These are phyloP conservation scores for Heliornis fulica DNA, from an alignment of 2,113 vertebrate genomes.

Conservation along the genomic window DNA sequence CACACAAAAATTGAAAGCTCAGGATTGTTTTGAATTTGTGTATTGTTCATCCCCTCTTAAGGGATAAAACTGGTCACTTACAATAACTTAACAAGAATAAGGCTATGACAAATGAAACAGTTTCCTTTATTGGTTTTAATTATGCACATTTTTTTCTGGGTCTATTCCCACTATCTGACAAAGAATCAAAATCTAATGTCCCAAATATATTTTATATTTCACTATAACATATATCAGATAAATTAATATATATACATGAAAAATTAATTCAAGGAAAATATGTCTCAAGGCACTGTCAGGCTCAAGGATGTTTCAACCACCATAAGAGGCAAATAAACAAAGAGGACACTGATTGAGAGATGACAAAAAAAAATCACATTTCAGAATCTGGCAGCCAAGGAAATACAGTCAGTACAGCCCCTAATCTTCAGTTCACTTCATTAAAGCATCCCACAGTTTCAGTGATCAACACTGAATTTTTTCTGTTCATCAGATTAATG, in stretches of 20 bases:
- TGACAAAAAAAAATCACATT: not conserved
- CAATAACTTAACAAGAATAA: not conserved
- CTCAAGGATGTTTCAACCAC: not conserved
- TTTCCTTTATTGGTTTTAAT: not conserved
- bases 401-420: not conserved
- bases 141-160: rapidly evolving
- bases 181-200: not conserved
- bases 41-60: not conserved
- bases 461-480: not conserved
- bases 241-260: not conserved
- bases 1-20: not conserved
- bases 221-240: not conserved
- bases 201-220: not conserved
- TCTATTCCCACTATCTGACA: not conserved
- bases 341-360: not conserved
- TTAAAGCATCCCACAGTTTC: not conserved
- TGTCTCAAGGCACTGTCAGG: not conserved
- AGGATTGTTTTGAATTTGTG: not conserved
- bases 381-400: not conserved
- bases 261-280: not conserved
- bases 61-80: not conserved
- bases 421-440: rapidly evolving
- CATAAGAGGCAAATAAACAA: not conserved
- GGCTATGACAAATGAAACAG: not conserved
- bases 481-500: not conserved